Conservation (phyloP, 23 tunicate genomes). For the Clavelina lepadiformis region DNA sequence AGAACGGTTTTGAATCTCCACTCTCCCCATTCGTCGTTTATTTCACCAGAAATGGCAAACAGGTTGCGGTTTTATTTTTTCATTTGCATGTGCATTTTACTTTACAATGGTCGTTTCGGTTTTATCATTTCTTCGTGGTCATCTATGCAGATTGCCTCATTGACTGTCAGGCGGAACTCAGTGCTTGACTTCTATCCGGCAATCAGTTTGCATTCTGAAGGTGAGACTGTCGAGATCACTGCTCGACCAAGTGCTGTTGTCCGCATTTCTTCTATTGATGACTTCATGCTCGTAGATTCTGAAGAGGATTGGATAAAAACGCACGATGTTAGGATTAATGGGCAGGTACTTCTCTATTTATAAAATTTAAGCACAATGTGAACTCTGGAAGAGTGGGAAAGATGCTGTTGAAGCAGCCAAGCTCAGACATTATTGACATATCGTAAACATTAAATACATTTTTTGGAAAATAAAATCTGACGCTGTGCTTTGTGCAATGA, state of each 20-base stretch:
- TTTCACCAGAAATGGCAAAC: conserved; percentile 53
- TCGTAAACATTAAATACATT: too few species aligned
- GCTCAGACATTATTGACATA: too few species aligned
- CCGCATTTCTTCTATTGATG: conserved; percentile 9
- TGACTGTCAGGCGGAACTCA: not conserved
- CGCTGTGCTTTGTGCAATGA: too few species aligned
- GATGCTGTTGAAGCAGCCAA: too few species aligned
- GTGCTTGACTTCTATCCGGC: conserved; percentile 28
- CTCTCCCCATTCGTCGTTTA: conserved; percentile 31
- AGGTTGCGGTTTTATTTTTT: conserved; percentile 14
- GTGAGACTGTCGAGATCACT: conserved; percentile 16
- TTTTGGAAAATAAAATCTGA: too few species aligned
- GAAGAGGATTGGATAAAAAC: conserved; percentile 64
- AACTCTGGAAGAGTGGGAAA: too few species aligned
- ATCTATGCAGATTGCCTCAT: not conserved
- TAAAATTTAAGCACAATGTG: too few species aligned
- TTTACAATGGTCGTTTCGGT: not conserved
- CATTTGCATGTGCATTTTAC: not conserved
- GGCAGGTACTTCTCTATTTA: conserved; percentile 23
- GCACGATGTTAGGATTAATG: conserved; percentile 56
- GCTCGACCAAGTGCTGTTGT: conserved; percentile 11
- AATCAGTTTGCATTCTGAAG: conserved; percentile 39
- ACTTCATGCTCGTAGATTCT: conserved; percentile 52
- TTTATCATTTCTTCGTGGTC: not conserved
- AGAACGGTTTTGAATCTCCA: conserved; percentile 18